Conservation (phyloP, 2,888 invertebrate genomes). For the Melanostoma mellinum region DNA sequence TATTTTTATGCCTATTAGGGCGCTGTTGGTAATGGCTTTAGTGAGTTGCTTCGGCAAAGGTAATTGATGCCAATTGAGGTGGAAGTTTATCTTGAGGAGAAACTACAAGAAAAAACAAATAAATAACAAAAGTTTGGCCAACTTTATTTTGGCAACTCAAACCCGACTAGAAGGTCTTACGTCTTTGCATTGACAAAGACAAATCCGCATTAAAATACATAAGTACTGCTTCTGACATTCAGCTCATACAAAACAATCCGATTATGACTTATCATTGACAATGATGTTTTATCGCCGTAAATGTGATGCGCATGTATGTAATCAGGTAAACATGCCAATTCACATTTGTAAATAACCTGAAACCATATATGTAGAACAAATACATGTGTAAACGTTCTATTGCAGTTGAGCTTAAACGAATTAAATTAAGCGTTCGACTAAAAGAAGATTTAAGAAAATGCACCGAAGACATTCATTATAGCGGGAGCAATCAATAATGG, state of each 20-base stretch:
- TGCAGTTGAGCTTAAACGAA: constrained; percentile 8
- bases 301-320: constrained; percentile 5
- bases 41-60: constrained; percentile 19
- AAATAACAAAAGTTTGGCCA: no score
- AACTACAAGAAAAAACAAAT: not conserved
- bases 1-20: constrained; percentile 47
- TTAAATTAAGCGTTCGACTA: constrained; percentile 9
- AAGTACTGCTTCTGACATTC: not conserved
- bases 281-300: constrained; percentile 10
- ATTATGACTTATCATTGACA: constrained; percentile 14
- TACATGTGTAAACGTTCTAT: not conserved
- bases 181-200: not conserved
- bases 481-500: constrained; percentile 25
- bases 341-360: constrained; percentile 13
- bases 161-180: not conserved
- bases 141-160: no score
- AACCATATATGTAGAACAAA: not conserved
- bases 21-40: constrained; percentile 9
- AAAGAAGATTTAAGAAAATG: constrained; percentile 14
- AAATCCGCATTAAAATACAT: not conserved
- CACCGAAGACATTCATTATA: not conserved
- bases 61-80: constrained; percentile 5
- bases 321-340: constrained; percentile 20
- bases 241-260: not conserved
- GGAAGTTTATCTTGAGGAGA: not conserved